Base-by-base conservation (phyloP, 2,888 invertebrate species). In the Sericinus montela region DNA sequence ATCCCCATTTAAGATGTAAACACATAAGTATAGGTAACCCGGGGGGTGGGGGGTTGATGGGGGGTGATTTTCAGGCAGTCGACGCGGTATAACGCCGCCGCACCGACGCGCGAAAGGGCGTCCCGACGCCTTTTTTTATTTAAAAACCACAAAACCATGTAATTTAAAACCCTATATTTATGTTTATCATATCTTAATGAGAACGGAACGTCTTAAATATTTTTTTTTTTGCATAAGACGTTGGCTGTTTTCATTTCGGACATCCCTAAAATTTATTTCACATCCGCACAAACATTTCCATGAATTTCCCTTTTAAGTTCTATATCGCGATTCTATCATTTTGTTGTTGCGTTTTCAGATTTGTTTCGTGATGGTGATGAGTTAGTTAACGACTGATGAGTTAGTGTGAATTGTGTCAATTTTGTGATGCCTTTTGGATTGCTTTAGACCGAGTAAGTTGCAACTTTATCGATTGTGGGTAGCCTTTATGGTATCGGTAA, bases 1-100 rank as follows among this genome's bases (percentile, higher is more conserved):
- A 80, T 81, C 78, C 48, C 82, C 79, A 80, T 83, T 83, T 80
- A 81, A 83, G 85, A 83, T 80, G 85, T 83, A 85, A 84, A 86
- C 83, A 82, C 69, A 80, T 73, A 85, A 78, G 80, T 85, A 85
- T 84, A 83, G 68, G 62, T 62, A 65, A 65, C 63, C 56, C 51
- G 59, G 65, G 67, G 75, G 73, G 70, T 59, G 62, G 63, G 11
- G 45, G 43, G 43, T 32, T 28, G 35, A 6, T 32, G 32, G 37
- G 32, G 38, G 25, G 10, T n/a, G 47, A 19, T 51, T 60, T 61
- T 56, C 54, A 62, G 57, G 59, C 80, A 86, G 86, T 86, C 69
- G 67, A 58, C 71, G 80, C 86, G 85, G 84, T 80, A 62, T 53
- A 56, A 54, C 61, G 80, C 79, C 81, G 83, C 76, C 47, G 59